Conservation (phyloP, 1,140 invertebrate species). For the Conus betulinus region DNA sequence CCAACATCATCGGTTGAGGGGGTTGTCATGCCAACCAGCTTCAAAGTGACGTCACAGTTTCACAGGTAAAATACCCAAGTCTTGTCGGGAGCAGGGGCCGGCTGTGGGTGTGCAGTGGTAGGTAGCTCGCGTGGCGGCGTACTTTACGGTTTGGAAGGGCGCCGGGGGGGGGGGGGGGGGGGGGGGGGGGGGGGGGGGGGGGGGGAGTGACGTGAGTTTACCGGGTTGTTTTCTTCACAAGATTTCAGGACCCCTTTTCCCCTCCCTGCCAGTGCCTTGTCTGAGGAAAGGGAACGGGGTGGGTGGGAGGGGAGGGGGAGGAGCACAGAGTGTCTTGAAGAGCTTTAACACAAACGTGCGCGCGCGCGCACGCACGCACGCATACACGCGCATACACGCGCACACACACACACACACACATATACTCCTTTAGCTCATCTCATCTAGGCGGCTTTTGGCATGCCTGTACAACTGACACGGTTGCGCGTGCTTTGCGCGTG, state of each 20-base stretch:
- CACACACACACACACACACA: conserved; percentile 10
- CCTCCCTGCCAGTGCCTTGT: too few species aligned
- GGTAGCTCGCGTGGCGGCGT: too few species aligned
- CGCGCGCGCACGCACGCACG: neutral
- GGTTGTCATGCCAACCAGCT: neutral
- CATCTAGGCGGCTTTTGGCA: neutral
- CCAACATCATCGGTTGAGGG: neutral
- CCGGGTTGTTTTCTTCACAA: neutral
- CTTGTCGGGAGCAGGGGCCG: too few species aligned
- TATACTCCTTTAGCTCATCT: neutral
- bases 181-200: neutral
- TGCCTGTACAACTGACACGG: neutral
- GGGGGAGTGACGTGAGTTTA: neutral
- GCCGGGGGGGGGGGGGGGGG: too few species aligned
- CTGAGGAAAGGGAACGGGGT: too few species aligned
- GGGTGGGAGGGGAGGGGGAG: too few species aligned
- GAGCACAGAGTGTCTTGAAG: too few species aligned
- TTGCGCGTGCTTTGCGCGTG: neutral
- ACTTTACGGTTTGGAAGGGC: too few species aligned
- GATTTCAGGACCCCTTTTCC: neutral
- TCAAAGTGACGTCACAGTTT: neutral
- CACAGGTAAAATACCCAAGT: neutral
- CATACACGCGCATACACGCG: neutral
- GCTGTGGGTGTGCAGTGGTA: too few species aligned
- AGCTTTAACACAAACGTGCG: too few species aligned